Evolutionary conservation across 2,888 invertebrate species (phyloP), one percentile per base, ranked within the genome.

Genomic region (Hirtodrosophila trivittata): DNA sequence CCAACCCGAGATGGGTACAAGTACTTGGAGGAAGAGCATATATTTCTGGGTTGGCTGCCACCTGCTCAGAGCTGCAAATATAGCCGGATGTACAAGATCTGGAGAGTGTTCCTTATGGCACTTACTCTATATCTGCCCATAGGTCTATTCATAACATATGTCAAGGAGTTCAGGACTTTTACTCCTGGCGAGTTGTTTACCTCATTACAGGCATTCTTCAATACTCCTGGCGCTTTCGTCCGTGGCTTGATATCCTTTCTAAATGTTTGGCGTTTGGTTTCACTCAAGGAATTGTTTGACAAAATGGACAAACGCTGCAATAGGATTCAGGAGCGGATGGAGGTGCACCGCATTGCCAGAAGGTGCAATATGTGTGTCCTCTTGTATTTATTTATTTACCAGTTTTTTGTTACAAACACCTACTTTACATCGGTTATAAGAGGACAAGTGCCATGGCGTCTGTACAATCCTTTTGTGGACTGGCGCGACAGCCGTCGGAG

Each of bases 141-240:
- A 1, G 64, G 58, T 0, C 42, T 78, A 8, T 1, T 12, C 1
- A 47, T 51, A 0, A 66, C 66, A 4, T 75, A 58, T 10, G 6
- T 37, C 0, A 38, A 8, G 5, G 66, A 70, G 10, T 25, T 75
- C 0, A 66, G 35, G 4, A 60, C 43, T 1, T 71, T 84, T 26
- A 64, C 58, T 3, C 66, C 80, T 0, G 66, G 58, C 3, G 73
- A 75, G 21, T 64, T 84, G 0, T 51, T 86, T 0, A 77, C 76
- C 0, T 77, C 82, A 0, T 25, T 70, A 21, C 73, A 77, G 9
- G 47, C 52, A 1, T 54, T 45, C 3, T 5, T 77, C 1, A 75
- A 77, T 54, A 26, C 37, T 0, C 51, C 67, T 3, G 66, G 64
- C 6, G 57, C 68, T 1, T 55, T 67, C 0, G 9, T 39, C 6